Evolutionary conservation across 2,888 invertebrate species (phyloP), one percentile per base, ranked within the genome.

Genomic region (Cylloceria caligata): DNA sequence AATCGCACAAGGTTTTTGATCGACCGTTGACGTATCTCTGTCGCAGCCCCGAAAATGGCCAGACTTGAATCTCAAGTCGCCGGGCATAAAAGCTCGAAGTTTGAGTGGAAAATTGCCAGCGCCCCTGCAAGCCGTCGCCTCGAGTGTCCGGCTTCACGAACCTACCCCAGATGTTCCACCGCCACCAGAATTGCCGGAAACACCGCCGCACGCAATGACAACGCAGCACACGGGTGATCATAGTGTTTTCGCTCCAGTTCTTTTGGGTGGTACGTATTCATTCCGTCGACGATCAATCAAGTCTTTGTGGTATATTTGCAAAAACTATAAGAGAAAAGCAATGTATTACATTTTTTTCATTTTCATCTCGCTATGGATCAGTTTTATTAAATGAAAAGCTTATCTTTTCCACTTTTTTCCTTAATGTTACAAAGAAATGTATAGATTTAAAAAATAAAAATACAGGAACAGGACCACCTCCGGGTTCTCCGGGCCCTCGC

Each of bases 31-130:
- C 5, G 30, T 30, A n/a, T 45, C n/a, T 62, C 34, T 34, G 85
- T 88, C 89, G 0, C 90, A 96, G 97, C 95, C 97, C 0, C 95
- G 98, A 42, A 96, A 96, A 92, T 98, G 97, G 96, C 97, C 97
- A 2, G 96, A 97, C 73, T 94, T 98, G 88, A 96, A 96, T 72
- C 93, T 98, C 86, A 98, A 98, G 93, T 97, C 97, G 42, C 97
- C 97, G 0, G 97, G 97, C 4, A 97, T 98, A 87, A 99, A 99
- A 93, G 96, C 97, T 60, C 93, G 95, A 84, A 93, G 93, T 85
- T 90, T 94, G 76, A 93, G 94, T 49, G 93, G 93, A 52, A 93
- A 93, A 77, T 91, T 93, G 73, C 93, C 93, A 47, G 93, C 93
- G 13, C 93, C 94, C 1, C 88, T 94, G 68, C 92, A 92, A 86